phyloP scores from a whole-genome alignment of 2,113 vertebrate genomes.

The Charina bottae region DNA sequence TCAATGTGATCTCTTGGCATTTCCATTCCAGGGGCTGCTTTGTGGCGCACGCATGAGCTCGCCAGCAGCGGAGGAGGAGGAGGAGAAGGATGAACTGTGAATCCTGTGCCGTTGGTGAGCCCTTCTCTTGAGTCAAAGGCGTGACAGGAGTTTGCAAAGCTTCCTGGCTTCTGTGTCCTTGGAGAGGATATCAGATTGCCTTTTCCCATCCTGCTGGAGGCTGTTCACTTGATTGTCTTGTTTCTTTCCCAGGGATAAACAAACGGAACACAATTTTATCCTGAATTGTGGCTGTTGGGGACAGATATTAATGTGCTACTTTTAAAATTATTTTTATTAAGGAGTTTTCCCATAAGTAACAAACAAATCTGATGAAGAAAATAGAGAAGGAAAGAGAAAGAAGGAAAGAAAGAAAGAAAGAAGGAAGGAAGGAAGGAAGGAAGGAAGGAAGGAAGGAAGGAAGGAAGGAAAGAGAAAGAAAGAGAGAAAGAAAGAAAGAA shows the following conservation, averaged over 20 bases:
- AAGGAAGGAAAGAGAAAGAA: too few species aligned
- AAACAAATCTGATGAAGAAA: background rate
- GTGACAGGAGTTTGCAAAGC: background rate
- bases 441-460: too few species aligned
- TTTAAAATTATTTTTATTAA: background rate
- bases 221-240: background rate
- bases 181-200: constrained; percentile 4
- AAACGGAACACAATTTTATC: background rate
- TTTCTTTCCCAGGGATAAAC: background rate
- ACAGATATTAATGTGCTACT: background rate
- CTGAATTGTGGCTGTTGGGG: background rate
- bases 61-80: background rate
- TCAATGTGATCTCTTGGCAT: constrained; percentile 29
- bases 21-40: constrained; percentile 40
- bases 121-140: background rate
- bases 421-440: background rate
- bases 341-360: background rate
- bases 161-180: background rate
- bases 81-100: constrained; percentile 24
- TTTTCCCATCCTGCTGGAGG: background rate
- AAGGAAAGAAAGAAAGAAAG: background rate
- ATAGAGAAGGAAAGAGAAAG: background rate
- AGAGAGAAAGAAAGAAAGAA: background rate
- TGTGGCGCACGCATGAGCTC: fast-evolving
- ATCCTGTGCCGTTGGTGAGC: background rate